These are phyloP conservation scores for Drosophila suzukii DNA, from an alignment of 1,140 invertebrate species.

Conservation along the genomic window DNA sequence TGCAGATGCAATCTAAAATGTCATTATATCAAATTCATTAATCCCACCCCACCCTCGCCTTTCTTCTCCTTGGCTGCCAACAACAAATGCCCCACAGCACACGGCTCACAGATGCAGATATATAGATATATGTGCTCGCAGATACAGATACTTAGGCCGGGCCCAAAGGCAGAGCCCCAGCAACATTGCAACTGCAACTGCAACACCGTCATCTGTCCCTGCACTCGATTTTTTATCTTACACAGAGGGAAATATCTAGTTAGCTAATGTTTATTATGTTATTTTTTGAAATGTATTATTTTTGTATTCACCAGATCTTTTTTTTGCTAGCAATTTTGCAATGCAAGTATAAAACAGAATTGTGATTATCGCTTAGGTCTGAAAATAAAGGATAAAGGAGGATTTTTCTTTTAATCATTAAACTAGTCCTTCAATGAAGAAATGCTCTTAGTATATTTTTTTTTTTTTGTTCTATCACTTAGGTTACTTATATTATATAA, in stretches of 20 bases:
- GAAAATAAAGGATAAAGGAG: too few relatives aligned
- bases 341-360: too few relatives aligned
- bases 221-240: slow-evolving; percentile 70
- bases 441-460: too few relatives aligned
- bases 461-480: too few relatives aligned
- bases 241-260: neutral
- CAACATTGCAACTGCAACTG: slow-evolving; percentile 58
- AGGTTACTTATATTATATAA: neutral
- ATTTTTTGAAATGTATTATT: too few relatives aligned
- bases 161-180: slow-evolving; percentile 69
- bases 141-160: slow-evolving; percentile 48
- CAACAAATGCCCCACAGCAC: slow-evolving; percentile 47
- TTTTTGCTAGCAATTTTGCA: too few relatives aligned
- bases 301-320: too few relatives aligned
- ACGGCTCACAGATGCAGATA: slow-evolving; percentile 35
- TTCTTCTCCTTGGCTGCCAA: neutral
- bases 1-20: slow-evolving; percentile 84
- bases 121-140: slow-evolving; percentile 3
- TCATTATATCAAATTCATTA: slow-evolving; percentile 84
- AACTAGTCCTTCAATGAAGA: too few relatives aligned
- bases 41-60: slow-evolving; percentile 44
- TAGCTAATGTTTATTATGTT: too few relatives aligned
- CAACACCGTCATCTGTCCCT: slow-evolving; percentile 68
- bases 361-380: too few relatives aligned
- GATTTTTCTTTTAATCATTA: too few relatives aligned